These are phyloP conservation scores for Bombus fervidus DNA, from an alignment of 1,140 invertebrate species.

Conservation along the genomic window DNA sequence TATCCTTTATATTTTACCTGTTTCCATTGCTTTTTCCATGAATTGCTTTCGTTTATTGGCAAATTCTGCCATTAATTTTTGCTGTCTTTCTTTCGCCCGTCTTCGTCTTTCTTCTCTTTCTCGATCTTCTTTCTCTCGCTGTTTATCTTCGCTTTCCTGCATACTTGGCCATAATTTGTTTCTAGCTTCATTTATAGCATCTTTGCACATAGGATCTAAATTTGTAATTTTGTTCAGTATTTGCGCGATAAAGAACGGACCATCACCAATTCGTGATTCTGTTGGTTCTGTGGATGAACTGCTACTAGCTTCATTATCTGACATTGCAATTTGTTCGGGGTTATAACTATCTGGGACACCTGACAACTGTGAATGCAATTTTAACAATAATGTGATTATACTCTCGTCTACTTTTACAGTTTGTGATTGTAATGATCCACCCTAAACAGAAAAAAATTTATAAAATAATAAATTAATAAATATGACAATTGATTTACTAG, in stretches of 20 bases:
- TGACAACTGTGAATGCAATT: constrained; percentile 95
- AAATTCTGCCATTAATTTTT: constrained; percentile 96
- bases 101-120: constrained; percentile 92
- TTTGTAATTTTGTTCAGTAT: constrained; percentile 88
- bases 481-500: not conserved
- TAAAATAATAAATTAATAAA: not conserved
- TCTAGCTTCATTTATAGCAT: constrained; percentile 86
- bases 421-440: constrained; percentile 65
- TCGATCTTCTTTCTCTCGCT: constrained; percentile 87
- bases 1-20: constrained; percentile 75
- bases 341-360: constrained; percentile 91
- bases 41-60: constrained; percentile 95
- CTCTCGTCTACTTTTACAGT: constrained; percentile 90
- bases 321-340: constrained; percentile 83
- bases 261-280: constrained; percentile 90
- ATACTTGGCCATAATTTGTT: constrained; percentile 90
- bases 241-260: constrained; percentile 92
- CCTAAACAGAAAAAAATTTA: constrained; percentile 26
- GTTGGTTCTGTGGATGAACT: constrained; percentile 42
- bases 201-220: constrained; percentile 87
- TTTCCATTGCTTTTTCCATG: constrained; percentile 92
- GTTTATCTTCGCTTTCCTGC: constrained; percentile 89
- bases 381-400: constrained; percentile 94
- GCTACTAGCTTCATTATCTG: constrained; percentile 74
- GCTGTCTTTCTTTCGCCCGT: constrained; percentile 93